Percentiles rank a stretch among this genome's conserved stretches.
Conservation (phyloP, 2,797 vertebrate genomes). For the Austrolebias charrua region DNA sequence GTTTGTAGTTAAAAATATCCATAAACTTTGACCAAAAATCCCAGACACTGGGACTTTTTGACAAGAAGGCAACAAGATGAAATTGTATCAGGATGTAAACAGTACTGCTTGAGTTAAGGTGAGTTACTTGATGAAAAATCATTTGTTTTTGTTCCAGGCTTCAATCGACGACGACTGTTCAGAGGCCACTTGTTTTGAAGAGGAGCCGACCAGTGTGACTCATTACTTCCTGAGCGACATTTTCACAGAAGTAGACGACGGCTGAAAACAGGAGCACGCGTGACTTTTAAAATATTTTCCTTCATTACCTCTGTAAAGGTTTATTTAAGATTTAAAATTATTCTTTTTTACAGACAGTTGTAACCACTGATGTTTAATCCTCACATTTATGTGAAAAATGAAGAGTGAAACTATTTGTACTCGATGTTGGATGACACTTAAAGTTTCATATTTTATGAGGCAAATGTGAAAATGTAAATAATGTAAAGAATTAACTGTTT, state of each 20-base stretch:
- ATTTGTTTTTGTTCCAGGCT: constrained; percentile 32
- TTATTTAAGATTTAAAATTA: constrained; percentile 39
- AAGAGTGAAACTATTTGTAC: constrained; percentile 11
- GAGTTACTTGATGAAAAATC: too few relatives aligned
- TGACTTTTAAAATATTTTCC: background rate
- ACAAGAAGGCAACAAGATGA: too few relatives aligned
- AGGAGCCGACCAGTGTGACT: constrained; percentile 40
- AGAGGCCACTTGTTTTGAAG: constrained; percentile 24
- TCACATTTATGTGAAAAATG: background rate
- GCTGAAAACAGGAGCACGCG: constrained; percentile 15
- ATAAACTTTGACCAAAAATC: too few relatives aligned
- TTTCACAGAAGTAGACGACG: constrained; percentile 90
- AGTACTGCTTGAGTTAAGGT: too few relatives aligned
- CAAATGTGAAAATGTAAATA: constrained; percentile 48
- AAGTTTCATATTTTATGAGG: constrained; percentile 5
- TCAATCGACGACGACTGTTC: constrained; percentile 1
- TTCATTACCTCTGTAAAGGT: constrained; percentile 15
- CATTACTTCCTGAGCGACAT: constrained; percentile 80
- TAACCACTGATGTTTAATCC: background rate
- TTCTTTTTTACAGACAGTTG: background rate
- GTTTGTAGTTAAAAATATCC: too few relatives aligned
- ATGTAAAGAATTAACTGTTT: constrained; percentile 20
- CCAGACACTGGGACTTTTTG: too few relatives aligned
- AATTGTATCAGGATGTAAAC: too few relatives aligned
- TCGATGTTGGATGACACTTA: background rate